These are phyloP conservation scores for Diabrotica undecimpunctata DNA, from an alignment of 1,140 invertebrate genomes.

Conservation along the genomic window DNA sequence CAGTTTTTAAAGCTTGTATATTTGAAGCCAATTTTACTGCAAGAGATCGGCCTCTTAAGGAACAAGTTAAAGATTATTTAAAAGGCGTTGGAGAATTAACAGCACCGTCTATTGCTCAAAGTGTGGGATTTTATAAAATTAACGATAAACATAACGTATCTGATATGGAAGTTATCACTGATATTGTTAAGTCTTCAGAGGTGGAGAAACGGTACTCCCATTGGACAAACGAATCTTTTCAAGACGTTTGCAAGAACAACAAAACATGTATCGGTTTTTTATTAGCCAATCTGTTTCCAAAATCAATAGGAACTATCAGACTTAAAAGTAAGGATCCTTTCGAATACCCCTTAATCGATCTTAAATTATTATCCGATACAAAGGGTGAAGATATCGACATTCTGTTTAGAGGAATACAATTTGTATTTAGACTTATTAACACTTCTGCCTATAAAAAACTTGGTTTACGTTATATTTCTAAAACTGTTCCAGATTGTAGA, in stretches of 20 bases:
- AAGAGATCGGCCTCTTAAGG: constrained; percentile 24
- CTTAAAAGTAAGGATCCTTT: constrained; percentile 68
- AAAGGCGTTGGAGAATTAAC: constrained; percentile 16
- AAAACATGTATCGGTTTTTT: constrained; percentile 53
- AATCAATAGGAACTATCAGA: constrained; percentile 71
- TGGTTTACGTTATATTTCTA: neutral
- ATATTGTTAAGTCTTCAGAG: constrained; percentile 10
- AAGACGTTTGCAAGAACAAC: constrained; percentile 3
- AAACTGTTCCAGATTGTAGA: constrained; percentile 5
- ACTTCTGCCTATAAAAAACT: neutral
- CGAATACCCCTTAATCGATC: constrained; percentile 71
- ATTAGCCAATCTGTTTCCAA: constrained; percentile 58
- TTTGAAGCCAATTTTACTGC: neutral
- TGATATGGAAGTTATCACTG: constrained; percentile 25
- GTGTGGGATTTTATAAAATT: constrained; percentile 25
- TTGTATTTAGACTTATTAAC: constrained; percentile 4
- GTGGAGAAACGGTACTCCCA: constrained; percentile 9
- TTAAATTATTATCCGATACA: constrained; percentile 64
- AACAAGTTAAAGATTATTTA: constrained; percentile 26
- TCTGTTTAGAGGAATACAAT: constrained; percentile 55
- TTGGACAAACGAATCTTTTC: constrained; percentile 19
- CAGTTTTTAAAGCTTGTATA: constrained; percentile 10
- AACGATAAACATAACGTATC: constrained; percentile 24
- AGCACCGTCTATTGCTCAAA: constrained; percentile 21
- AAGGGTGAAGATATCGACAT: constrained; percentile 67